A percentile compares a stretch with the other conserved stretches of the same genome.
Conservation (phyloP, 2,888 invertebrate genomes). For the Dynastes grantii region DNA sequence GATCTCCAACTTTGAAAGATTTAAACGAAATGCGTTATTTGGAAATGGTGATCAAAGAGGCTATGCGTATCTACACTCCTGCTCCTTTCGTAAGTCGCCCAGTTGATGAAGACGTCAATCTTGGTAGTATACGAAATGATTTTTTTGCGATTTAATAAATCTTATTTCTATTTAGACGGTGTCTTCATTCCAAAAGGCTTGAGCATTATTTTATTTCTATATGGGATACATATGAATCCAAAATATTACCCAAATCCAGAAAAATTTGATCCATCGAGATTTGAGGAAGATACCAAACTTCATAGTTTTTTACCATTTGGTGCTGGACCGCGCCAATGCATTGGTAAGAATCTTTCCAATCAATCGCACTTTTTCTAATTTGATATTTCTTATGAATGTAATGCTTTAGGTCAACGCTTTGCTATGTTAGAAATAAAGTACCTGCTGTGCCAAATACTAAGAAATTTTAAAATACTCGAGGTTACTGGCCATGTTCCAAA, state of each 20-base stretch:
- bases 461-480: slow-evolving; percentile 19
- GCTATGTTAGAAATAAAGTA: slow-evolving; percentile 21
- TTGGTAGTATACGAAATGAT: background rate
- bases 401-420: slow-evolving; percentile 20
- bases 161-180: background rate
- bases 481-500: slow-evolving; percentile 17
- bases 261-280: slow-evolving; percentile 72
- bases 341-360: slow-evolving; percentile 64
- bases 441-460: background rate
- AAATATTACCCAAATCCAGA: slow-evolving; percentile 73
- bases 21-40: slow-evolving; percentile 73
- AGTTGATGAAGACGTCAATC: background rate
- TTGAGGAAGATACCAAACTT: slow-evolving; percentile 65
- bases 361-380: background rate
- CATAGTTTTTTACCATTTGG: slow-evolving; percentile 76
- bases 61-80: slow-evolving; percentile 71
- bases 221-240: slow-evolving; percentile 71
- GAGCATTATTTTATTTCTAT: slow-evolving; percentile 67
- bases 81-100: slow-evolving; percentile 67
- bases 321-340: slow-evolving; percentile 77
- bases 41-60: slow-evolving; percentile 72
- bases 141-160: background rate
- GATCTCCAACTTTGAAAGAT: slow-evolving; percentile 63
- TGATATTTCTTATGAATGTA: background rate
- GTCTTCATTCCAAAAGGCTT: background rate